A percentile compares a stretch with the other conserved stretches of the same genome.
These are phyloP conservation scores for Atlantisia rogersi DNA, from an alignment of 2,113 vertebrate genomes.

Conservation along the genomic window DNA sequence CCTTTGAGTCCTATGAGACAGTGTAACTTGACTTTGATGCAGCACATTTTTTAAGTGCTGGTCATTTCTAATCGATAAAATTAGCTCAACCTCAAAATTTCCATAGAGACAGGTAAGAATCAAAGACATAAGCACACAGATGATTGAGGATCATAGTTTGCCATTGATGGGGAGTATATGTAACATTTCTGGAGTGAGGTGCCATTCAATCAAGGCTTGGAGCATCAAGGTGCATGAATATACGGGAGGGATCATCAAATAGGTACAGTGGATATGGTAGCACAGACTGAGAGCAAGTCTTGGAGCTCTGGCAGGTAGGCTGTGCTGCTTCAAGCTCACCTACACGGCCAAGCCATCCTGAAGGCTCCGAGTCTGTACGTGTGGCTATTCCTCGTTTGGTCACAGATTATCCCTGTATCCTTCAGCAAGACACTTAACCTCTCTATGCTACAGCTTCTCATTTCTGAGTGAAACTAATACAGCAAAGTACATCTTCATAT, in stretches of 20 bases:
- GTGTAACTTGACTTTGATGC: neutral
- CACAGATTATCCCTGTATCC: neutral
- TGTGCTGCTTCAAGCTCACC: neutral
- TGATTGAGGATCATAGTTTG: neutral
- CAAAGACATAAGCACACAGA: neutral
- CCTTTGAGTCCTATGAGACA: neutral
- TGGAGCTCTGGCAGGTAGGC: neutral
- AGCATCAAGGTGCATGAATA: neutral
- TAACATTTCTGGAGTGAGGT: neutral
- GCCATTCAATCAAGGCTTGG: neutral
- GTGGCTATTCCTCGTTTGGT: neutral
- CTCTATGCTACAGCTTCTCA: neutral
- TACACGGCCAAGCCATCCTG: neutral
- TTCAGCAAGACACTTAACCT: neutral
- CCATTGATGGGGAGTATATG: fast-evolving
- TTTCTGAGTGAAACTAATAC: neutral
- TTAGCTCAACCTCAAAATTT: neutral
- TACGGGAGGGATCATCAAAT: neutral
- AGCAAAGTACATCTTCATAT: neutral
- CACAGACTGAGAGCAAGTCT: neutral
- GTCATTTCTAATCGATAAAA: neutral
- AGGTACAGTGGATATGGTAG: neutral
- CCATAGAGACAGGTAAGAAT: neutral
- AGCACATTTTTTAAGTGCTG: neutral
- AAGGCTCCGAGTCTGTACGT: neutral